Evolutionary conservation across 2,888 invertebrate species (phyloP).

Genomic region (Cephus pygmeus): DNA sequence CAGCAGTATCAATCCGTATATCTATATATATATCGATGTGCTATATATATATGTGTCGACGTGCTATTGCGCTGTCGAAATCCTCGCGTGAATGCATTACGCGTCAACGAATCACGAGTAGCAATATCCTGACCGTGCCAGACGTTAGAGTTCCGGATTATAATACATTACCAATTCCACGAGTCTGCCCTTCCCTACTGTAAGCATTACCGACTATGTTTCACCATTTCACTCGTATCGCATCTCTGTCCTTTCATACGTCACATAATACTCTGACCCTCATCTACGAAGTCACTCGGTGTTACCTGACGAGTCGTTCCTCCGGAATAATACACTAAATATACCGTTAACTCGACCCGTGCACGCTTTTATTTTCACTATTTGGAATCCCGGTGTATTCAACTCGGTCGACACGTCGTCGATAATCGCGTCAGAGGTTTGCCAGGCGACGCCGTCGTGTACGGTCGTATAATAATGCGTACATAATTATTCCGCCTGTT

Average conservation of each 20-base stretch:
- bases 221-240: background rate
- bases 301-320: background rate
- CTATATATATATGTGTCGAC: too few relatives aligned
- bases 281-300: background rate
- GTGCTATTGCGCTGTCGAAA: conserved; percentile 40
- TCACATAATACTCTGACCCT: background rate
- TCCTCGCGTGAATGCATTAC: conserved; percentile 64
- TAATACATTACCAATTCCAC: conserved; percentile 66
- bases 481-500: background rate
- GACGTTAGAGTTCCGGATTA: conserved; percentile 57
- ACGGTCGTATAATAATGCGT: background rate
- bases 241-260: background rate
- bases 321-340: background rate
- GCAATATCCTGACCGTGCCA: conserved; percentile 63
- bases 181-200: conserved; percentile 27
- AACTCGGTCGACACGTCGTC: background rate
- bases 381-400: background rate
- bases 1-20: background rate
- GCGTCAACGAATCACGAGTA: conserved; percentile 65
- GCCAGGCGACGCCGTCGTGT: background rate
- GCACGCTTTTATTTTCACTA: background rate
- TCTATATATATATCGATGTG: background rate
- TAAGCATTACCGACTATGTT: background rate
- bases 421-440: background rate
- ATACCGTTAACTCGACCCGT: background rate